Evolutionary conservation across 2,888 invertebrate species (phyloP).

Genomic region (Dolomedes plantarius): DNA sequence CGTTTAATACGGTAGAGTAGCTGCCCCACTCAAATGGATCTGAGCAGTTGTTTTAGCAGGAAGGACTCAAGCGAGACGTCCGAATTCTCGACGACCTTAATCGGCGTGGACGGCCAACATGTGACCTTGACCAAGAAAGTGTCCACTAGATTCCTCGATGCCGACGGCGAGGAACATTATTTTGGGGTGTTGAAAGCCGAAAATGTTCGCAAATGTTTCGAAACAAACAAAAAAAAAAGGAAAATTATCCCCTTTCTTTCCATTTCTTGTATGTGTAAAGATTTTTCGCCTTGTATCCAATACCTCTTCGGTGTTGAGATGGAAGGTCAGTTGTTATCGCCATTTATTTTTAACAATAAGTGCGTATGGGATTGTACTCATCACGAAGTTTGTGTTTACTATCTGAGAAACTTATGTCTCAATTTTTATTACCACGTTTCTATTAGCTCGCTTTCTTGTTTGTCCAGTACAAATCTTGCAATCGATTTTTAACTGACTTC

Average conservation of each 20-base stretch:
- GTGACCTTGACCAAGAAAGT: constrained; percentile 19
- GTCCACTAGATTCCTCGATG: constrained; percentile 19
- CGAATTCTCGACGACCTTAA: neutral
- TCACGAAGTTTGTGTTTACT: too few species aligned
- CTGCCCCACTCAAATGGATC: neutral
- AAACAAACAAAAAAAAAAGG: too few species aligned
- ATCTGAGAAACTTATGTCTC: too few species aligned
- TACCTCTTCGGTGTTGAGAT: constrained; percentile 21
- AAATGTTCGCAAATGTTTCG: neutral
- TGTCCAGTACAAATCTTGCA: too few species aligned
- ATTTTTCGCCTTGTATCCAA: constrained; percentile 54
- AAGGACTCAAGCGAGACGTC: neutral
- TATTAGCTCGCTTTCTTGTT: too few species aligned
- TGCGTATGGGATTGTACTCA: too few species aligned
- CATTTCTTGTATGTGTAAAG: constrained; percentile 4
- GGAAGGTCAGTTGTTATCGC: neutral
- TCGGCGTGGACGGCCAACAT: neutral
- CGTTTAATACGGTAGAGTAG: neutral
- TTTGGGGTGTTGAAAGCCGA: constrained; percentile 19
- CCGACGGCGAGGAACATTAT: constrained; percentile 30
- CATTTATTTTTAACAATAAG: too few species aligned
- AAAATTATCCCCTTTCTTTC: neutral
- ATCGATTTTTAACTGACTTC: too few species aligned
- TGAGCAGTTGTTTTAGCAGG: neutral
- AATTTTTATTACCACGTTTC: too few species aligned